A percentile compares a stretch with the other conserved stretches of the same genome.
Conservation (phyloP, 2,113 vertebrate genomes). For the Megaceryle torquata region DNA sequence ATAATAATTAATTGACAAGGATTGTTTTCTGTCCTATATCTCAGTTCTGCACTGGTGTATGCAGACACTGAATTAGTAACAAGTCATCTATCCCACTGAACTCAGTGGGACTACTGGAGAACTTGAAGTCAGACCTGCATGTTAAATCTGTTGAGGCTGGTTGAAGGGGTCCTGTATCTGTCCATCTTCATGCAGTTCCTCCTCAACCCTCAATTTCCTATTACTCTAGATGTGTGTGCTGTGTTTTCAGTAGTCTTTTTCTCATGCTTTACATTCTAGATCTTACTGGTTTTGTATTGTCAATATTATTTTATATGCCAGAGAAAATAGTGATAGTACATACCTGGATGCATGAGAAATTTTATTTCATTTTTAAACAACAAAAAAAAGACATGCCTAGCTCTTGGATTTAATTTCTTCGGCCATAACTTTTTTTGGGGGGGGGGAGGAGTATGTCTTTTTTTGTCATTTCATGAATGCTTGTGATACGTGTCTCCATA, state of each 20-base stretch:
- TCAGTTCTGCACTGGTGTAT: background rate
- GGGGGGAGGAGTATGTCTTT: accelerated
- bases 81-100: background rate
- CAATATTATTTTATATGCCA: background rate
- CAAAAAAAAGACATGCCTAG: background rate
- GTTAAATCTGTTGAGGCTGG: background rate
- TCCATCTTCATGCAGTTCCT: accelerated
- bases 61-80: background rate
- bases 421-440: background rate
- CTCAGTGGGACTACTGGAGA: background rate
- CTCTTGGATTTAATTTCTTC: background rate
- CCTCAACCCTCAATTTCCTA: background rate
- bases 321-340: background rate
- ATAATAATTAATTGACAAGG: background rate
- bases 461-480: background rate
- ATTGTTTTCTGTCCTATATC: background rate
- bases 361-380: too few species aligned
- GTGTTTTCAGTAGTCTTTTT: background rate
- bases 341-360: background rate
- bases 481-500: background rate
- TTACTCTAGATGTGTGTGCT: background rate
- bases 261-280: background rate
- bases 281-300: background rate
- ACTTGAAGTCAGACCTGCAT: background rate
- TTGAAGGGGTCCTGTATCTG: background rate